These are phyloP conservation scores for Aphodius granarius DNA, from an alignment of 2,888 invertebrate genomes.

Conservation along the genomic window DNA sequence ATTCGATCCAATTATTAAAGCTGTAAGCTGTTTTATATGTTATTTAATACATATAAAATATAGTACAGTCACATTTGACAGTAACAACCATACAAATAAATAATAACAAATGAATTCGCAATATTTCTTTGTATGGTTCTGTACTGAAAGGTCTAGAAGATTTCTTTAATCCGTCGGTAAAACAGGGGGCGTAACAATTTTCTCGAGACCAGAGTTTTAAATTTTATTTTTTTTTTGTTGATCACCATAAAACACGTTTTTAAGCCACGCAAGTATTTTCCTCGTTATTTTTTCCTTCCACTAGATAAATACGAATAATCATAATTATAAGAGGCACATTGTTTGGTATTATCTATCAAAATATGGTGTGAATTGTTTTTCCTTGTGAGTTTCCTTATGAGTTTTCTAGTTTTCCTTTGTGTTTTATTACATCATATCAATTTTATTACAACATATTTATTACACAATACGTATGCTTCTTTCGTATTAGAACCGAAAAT, in stretches of 20 bases:
- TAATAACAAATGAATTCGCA: no score
- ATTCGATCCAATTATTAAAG: not conserved
- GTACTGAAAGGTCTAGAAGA: constrained; percentile 11
- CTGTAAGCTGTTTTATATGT: not conserved
- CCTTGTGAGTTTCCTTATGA: not conserved
- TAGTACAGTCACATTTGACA: no score
- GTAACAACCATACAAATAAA: no score
- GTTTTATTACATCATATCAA: constrained; percentile 10
- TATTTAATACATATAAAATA: no score
- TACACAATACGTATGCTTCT: not conserved
- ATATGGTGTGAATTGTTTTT: constrained; percentile 27
- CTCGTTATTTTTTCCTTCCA: constrained; percentile 1
- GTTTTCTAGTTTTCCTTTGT: constrained; percentile 12
- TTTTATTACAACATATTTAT: no score
- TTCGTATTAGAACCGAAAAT: not conserved
- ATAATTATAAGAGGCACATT: constrained; percentile 36
- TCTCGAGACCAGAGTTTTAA: constrained; percentile 11
- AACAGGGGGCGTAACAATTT: not conserved
- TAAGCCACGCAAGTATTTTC: constrained; percentile 5
- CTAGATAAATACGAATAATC: not conserved
- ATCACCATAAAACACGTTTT: not conserved
- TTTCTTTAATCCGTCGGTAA: not conserved
- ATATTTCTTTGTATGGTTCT: no score
- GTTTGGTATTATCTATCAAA: constrained; percentile 40
- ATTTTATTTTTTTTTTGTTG: not conserved